These are phyloP conservation scores for Anorthoa munda DNA, from an alignment of 2,888 invertebrate genomes.

Conservation along the genomic window DNA sequence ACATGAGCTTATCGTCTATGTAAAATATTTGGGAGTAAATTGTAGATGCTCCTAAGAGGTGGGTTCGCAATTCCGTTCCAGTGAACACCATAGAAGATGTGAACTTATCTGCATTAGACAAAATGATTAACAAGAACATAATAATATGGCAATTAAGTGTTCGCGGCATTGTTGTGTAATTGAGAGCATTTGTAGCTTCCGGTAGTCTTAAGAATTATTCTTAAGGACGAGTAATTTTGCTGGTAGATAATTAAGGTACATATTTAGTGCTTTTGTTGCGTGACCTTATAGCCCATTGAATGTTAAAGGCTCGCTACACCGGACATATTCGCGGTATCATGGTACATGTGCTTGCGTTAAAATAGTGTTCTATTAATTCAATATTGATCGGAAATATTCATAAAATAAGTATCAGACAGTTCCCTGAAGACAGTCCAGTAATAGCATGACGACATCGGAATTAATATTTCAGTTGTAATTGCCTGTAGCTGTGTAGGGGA, in stretches of 20 bases:
- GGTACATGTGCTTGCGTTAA: background rate
- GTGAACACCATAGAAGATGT: constrained; percentile 70
- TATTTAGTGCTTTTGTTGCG: background rate
- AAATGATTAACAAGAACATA: constrained; percentile 49
- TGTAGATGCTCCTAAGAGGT: constrained; percentile 77
- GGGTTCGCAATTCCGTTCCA: constrained; percentile 82
- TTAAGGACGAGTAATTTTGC: constrained; percentile 5
- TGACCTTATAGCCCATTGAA: background rate
- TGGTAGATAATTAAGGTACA: background rate
- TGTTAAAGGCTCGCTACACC: background rate
- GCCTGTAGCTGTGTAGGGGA: constrained; percentile 36
- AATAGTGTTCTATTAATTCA: background rate
- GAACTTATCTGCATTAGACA: constrained; percentile 76
- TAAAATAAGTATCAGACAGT: background rate
- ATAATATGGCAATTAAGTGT: constrained; percentile 34
- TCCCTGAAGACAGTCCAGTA: constrained; percentile 16
- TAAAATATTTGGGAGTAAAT: constrained; percentile 53
- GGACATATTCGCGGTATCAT: too few species aligned
- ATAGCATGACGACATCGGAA: constrained; percentile 27
- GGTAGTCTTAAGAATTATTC: constrained; percentile 1
- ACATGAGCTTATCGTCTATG: background rate
- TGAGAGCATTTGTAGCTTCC: constrained; percentile 16
- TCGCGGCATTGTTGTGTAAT: constrained; percentile 26
- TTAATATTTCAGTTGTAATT: constrained; percentile 46
- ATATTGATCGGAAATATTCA: constrained; percentile 3